Evolutionary conservation across 1,140 invertebrate species (phyloP).

Genomic region (Probaryconus sp.): DNA sequence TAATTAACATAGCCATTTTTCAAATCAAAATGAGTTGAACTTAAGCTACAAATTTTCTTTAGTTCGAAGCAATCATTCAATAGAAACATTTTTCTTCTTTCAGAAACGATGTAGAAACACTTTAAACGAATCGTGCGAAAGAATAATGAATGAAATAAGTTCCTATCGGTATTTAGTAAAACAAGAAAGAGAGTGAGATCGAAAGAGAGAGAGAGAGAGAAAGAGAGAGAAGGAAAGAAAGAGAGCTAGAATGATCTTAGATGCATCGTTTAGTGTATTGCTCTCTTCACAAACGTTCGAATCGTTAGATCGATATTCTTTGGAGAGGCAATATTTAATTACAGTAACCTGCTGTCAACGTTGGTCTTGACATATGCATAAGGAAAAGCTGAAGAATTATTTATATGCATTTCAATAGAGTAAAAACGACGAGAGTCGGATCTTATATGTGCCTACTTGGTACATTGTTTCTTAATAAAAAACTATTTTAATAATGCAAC

Average conservation of each 20-base stretch:
- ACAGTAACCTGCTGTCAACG: constrained; percentile 50
- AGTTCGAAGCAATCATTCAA: constrained; percentile 37
- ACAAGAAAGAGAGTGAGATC: constrained; percentile 16
- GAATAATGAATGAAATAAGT: constrained; percentile 35
- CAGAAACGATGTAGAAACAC: constrained; percentile 34
- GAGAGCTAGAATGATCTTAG: no score
- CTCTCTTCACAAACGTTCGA: constrained; percentile 36
- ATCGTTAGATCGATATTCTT: constrained; percentile 51
- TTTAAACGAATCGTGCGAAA: constrained; percentile 10
- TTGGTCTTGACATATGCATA: constrained; percentile 39
- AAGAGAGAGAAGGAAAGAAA: no score
- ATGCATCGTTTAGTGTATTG: constrained; percentile 43
- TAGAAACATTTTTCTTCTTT: constrained; percentile 38
- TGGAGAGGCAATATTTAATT: constrained; percentile 55
- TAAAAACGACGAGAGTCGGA: constrained; percentile 22
- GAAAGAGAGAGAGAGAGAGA: no score
- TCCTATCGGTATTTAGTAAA: constrained; percentile 51
- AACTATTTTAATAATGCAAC: constrained; percentile 15
- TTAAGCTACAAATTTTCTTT: constrained; percentile 33
- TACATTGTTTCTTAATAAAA: constrained; percentile 9
- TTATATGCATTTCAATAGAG: constrained; percentile 33
- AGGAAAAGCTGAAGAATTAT: constrained; percentile 43
- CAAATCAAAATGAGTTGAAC: constrained; percentile 40
- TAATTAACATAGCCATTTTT: constrained; percentile 40
- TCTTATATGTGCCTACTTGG: background rate